Evolutionary conservation across 2,113 vertebrate species (phyloP), one percentile per base, ranked within the genome.

Genomic region (Ariopsis seemanni): DNA sequence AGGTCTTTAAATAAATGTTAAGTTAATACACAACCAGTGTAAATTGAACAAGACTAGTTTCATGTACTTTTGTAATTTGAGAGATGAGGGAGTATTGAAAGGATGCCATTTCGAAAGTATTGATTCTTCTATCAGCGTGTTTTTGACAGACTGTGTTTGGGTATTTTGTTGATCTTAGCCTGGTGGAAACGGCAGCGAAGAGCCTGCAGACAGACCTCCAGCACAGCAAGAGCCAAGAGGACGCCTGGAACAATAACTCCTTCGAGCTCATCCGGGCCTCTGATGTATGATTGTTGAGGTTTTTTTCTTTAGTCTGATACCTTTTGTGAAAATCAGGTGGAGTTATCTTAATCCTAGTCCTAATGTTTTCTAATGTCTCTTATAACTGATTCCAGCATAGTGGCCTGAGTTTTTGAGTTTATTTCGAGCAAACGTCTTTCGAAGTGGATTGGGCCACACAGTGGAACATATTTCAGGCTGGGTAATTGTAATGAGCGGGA

Each of bases 221-320:
- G 88, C 94, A 82, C 88, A 94, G 96, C 20, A 96, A 90, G 88
- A 96, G 94, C 91, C 97, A 96, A 86, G 98, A 98, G 84, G 96
- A 97, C 0, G 97, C 98, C 0, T 99, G 98, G 98, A 99, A 99
- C 93, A 95, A 94, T 87, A 98, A 96, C 20, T 95, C 97, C 0
- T 95, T 99, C 12, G 97, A 99, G 86, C 95, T 99, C n/a, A 97
- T 99, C 90, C 94, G 95, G 91, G 98, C 98, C 27, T 97, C 97
- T 22, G 96, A 98, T 93, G 98, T 99, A 89, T 93, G 97, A 86
- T 12, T 30, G 30, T 2, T 4, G 11, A 5, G 1, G 7, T 34
- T 86, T 65, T 34, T 86, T 65, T 25, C 34, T 65, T 52, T 1
- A 11, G 4, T 52, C 12, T 75, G 42, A 52, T 50, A 50, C 50